phyloP scores from a whole-genome alignment of 1,140 invertebrate species.

The Druon quercuslanigerum region DNA sequence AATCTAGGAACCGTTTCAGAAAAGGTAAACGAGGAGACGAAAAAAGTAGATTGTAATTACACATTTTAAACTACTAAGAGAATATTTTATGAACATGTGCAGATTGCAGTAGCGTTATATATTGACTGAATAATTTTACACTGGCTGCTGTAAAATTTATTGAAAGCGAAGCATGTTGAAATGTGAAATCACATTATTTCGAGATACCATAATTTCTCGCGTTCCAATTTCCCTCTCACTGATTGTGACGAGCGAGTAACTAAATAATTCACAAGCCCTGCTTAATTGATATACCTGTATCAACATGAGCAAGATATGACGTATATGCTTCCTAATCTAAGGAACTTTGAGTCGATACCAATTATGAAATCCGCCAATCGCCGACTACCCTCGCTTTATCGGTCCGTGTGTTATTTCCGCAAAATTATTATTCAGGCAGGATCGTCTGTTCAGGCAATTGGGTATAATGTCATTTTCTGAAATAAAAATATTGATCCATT shows the following conservation, averaged over 20 bases:
- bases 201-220: constrained; percentile 44
- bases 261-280: constrained; percentile 37
- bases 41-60: too few relatives aligned
- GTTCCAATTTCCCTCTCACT: constrained; percentile 38
- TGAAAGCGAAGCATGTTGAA: constrained; percentile 13
- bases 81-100: constrained; percentile 11
- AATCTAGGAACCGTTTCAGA: too few relatives aligned
- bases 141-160: constrained; percentile 10
- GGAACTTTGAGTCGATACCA: constrained; percentile 37
- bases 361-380: constrained; percentile 29
- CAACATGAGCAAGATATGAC: constrained; percentile 29
- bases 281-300: constrained; percentile 34
- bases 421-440: not conserved
- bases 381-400: constrained; percentile 28
- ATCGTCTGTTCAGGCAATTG: too few relatives aligned
- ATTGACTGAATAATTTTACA: constrained; percentile 24
- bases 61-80: not conserved
- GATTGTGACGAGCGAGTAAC: constrained; percentile 48
- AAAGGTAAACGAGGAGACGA: too few relatives aligned
- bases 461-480: too few relatives aligned
- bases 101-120: not conserved
- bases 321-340: constrained; percentile 17
- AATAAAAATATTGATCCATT: too few relatives aligned
- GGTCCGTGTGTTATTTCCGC: not conserved
- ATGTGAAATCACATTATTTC: constrained; percentile 38